Conservation (phyloP, 2,888 invertebrate species). For the Parnassius smintheus region DNA sequence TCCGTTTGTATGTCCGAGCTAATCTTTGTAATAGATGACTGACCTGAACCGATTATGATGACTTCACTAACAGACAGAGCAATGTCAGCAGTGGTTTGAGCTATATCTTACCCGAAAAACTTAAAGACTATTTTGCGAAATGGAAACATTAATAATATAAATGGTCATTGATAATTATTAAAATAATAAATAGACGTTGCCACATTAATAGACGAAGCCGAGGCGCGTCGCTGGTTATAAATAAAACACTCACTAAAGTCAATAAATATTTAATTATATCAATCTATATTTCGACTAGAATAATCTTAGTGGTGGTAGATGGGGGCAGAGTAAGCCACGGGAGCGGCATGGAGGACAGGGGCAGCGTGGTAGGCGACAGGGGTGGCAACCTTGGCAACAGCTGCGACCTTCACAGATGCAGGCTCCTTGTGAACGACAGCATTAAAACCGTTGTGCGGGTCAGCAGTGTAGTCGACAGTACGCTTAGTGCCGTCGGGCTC, state of each 20-base stretch:
- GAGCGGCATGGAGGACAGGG: constrained; percentile 36
- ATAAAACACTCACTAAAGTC: not conserved
- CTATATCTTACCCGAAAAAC: too few species aligned
- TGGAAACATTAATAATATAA: too few species aligned
- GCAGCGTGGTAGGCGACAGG: constrained; percentile 38
- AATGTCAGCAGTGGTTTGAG: too few species aligned
- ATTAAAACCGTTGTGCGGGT: constrained; percentile 61
- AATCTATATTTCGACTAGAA: constrained; percentile 7
- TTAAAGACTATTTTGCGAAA: too few species aligned
- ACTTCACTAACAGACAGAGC: too few species aligned
- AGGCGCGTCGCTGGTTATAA: too few species aligned
- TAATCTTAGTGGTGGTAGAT: constrained; percentile 70
- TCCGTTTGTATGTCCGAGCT: too few species aligned
- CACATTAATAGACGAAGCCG: too few species aligned
- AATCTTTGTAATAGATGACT: too few species aligned
- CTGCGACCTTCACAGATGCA: constrained; percentile 41
- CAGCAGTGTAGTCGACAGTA: constrained; percentile 61
- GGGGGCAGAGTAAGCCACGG: constrained; percentile 78
- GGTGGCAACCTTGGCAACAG: constrained; percentile 32
- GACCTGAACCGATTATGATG: too few species aligned
- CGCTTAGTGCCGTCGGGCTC: constrained; percentile 63
- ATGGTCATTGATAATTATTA: too few species aligned
- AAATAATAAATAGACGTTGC: too few species aligned
- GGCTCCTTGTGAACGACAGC: constrained; percentile 61
- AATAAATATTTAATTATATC: constrained; percentile 12